phyloP scores from a whole-genome alignment of 2,113 vertebrate species.

The Patagioenas fasciata region DNA sequence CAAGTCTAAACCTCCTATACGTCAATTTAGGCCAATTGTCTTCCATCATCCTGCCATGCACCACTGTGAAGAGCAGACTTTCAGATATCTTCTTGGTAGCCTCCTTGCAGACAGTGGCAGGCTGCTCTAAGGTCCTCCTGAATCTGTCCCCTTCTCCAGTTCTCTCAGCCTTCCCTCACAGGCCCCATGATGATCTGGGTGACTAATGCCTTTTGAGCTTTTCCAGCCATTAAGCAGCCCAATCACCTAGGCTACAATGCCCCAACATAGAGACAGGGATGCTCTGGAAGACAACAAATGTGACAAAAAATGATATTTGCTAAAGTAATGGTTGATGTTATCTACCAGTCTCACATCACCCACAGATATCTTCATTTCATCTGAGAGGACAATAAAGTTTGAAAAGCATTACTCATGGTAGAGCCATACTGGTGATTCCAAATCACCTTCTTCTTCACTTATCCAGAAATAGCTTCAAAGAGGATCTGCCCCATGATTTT shows the following conservation, averaged over 20 bases:
- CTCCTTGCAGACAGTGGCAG: background rate
- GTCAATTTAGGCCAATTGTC: background rate
- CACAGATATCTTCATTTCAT: background rate
- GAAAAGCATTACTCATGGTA: background rate
- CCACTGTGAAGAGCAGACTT: background rate
- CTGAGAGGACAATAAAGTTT: background rate
- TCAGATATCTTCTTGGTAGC: background rate
- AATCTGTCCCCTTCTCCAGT: background rate
- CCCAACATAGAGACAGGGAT: background rate
- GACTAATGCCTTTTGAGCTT: background rate
- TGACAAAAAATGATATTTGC: background rate
- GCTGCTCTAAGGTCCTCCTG: background rate
- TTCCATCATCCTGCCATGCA: accelerated
- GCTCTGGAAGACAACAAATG: background rate
- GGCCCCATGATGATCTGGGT: background rate
- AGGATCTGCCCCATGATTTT: background rate
- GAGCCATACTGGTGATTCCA: background rate
- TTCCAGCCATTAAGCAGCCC: background rate
- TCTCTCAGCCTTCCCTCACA: background rate
- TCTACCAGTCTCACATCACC: background rate
- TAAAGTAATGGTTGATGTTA: background rate
- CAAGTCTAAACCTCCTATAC: background rate
- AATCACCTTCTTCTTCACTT: background rate
- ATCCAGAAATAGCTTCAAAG: background rate
- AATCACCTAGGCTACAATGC: background rate